Conservation (phyloP, 2,888 invertebrate species). For the Chymomyza fuscimana region DNA sequence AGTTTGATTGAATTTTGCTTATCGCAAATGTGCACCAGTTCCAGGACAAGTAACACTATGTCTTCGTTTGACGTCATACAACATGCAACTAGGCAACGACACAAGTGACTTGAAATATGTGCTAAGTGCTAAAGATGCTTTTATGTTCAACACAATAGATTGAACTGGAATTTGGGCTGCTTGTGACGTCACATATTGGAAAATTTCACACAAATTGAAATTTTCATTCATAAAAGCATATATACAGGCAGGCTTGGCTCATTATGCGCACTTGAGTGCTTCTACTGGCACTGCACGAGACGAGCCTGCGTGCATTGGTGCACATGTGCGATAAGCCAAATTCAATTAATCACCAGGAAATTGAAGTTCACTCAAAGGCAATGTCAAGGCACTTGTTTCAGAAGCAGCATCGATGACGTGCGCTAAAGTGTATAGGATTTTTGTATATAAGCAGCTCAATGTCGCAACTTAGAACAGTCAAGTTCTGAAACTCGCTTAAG, state of each 20-base stretch:
- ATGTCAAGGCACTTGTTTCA: background rate
- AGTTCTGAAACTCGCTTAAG: background rate
- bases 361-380: slow-evolving; percentile 35
- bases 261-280: slow-evolving; percentile 1
- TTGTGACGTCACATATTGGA: slow-evolving; percentile 5
- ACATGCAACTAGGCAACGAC: slow-evolving; percentile 7
- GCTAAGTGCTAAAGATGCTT: background rate
- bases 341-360: slow-evolving; percentile 68
- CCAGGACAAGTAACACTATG: slow-evolving; percentile 2
- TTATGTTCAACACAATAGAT: background rate
- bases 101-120: background rate
- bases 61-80: slow-evolving; percentile 32
- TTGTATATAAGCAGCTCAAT: background rate
- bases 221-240: slow-evolving; percentile 9
- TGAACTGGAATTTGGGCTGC: background rate
- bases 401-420: slow-evolving; percentile 24
- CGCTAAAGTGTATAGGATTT: slow-evolving; percentile 1
- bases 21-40: slow-evolving; percentile 60
- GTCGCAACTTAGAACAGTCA: background rate
- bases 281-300: background rate
- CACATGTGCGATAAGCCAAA: slow-evolving; percentile 73
- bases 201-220: background rate
- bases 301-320: slow-evolving; percentile 52
- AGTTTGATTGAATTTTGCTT: slow-evolving; percentile 67
- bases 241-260: background rate